Percentiles rank a stretch among this genome's conserved stretches.
phyloP scores from a whole-genome alignment of 2,797 vertebrate genomes.

The Numenius phaeopus region DNA sequence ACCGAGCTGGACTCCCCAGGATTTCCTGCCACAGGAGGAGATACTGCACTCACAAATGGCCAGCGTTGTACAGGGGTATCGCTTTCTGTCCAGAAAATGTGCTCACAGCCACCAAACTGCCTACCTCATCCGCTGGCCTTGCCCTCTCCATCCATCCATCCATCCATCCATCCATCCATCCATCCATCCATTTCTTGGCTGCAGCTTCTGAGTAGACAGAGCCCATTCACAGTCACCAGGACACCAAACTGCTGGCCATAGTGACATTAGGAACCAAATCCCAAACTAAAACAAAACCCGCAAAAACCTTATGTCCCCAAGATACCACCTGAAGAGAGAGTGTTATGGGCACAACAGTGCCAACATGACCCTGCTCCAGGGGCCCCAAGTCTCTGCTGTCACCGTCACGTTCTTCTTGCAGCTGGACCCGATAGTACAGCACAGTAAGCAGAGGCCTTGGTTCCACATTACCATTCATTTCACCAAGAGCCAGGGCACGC shows the following conservation, averaged over 20 bases:
- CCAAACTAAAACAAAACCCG: not conserved
- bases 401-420: not conserved
- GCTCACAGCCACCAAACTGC: not conserved
- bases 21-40: not conserved
- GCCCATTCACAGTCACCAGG: rapidly evolving
- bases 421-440: rapidly evolving
- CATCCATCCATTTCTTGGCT: not conserved
- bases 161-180: not conserved
- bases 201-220: not conserved
- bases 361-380: rapidly evolving
- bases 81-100: not conserved
- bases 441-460: rapidly evolving
- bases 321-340: not conserved
- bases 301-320: not conserved
- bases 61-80: rapidly evolving
- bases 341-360: not conserved
- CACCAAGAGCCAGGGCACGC: not conserved
- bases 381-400: rapidly evolving
- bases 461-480: rapidly evolving
- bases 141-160: not conserved
- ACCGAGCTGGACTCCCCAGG: not conserved
- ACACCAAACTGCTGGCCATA: not conserved
- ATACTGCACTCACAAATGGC: not conserved
- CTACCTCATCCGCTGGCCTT: not conserved
- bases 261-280: not conserved